Percentiles rank a stretch among this genome's conserved stretches.
phyloP scores from a whole-genome alignment of 2,797 vertebrate genomes.

The Podargus strigoides region DNA sequence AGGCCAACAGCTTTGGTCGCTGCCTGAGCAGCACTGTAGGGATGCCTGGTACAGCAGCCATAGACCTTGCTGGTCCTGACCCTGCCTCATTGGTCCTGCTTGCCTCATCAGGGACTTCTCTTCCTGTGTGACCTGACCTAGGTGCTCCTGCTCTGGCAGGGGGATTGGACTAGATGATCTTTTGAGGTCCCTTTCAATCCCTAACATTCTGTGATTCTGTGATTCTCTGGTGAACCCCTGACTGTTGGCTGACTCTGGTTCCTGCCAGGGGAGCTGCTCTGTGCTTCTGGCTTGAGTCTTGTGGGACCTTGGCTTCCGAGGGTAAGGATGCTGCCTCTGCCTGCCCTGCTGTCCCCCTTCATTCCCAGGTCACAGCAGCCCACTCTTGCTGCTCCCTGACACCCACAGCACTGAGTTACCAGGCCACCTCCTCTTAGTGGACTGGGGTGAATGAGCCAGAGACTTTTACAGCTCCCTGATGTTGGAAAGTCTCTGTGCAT shows the following conservation, averaged over 20 bases:
- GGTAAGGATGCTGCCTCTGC: not conserved
- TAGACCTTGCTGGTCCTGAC: not conserved
- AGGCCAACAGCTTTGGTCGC: not conserved
- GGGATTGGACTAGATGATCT: no score
- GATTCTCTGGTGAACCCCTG: fast-evolving
- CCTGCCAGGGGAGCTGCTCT: not conserved
- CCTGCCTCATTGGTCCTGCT: not conserved
- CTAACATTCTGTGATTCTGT: no score
- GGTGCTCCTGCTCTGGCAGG: no score
- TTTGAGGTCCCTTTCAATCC: no score
- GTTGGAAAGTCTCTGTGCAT: not conserved
- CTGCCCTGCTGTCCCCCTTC: no score
- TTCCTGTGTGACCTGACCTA: no score
- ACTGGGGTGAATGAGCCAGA: not conserved
- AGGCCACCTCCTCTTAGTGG: not conserved
- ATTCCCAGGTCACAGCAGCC: no score
- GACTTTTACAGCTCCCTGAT: not conserved
- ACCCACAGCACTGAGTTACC: no score
- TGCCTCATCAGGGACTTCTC: not conserved
- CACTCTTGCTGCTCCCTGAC: no score
- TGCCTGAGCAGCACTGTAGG: not conserved
- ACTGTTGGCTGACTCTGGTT: not conserved
- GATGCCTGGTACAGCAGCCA: no score
- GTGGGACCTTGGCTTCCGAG: fast-evolving
- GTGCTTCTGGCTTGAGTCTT: not conserved